phyloP scores from a whole-genome alignment of 2,113 vertebrate genomes.

The Salvator merianae region DNA sequence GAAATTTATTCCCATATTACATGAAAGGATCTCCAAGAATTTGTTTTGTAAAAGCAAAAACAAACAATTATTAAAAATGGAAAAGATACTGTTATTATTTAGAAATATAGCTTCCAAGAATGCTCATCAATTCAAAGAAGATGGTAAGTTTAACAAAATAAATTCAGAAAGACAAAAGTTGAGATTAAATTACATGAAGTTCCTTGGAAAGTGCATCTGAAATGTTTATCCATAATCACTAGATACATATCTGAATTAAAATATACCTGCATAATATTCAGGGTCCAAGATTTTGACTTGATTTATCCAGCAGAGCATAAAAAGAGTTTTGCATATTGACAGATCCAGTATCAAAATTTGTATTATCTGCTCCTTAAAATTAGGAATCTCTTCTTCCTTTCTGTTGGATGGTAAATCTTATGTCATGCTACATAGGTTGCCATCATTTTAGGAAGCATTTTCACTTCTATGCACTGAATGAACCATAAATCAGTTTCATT shows the following conservation, averaged over 20 bases:
- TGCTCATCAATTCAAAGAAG: not conserved
- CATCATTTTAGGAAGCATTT: too few relatives aligned
- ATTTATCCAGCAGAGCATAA: too few relatives aligned
- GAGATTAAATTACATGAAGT: not conserved
- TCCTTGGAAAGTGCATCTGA: not conserved
- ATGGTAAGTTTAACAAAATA: not conserved
- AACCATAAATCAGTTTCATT: too few relatives aligned
- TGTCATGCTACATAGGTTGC: too few relatives aligned
- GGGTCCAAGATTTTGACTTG: too few relatives aligned
- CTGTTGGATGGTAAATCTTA: too few relatives aligned
- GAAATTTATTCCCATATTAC: not conserved
- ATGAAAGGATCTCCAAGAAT: slow-evolving; percentile 40
- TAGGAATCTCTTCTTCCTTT: too few relatives aligned
- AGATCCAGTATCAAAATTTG: not conserved
- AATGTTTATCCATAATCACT: not conserved
- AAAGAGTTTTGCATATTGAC: not conserved
- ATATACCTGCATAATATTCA: too few relatives aligned
- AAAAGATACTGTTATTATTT: not conserved
- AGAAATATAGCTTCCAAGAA: not conserved
- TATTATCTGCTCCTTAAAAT: not conserved
- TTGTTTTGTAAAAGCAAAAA: slow-evolving; percentile 3
- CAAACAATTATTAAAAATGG: not conserved
- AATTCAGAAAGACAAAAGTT: not conserved
- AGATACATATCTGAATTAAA: not conserved
- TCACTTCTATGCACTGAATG: too few relatives aligned